A percentile compares a stretch with the other conserved stretches of the same genome.
phyloP scores from a whole-genome alignment of 2,888 invertebrate genomes.

The Parapristionchus giblindavisi region DNA sequence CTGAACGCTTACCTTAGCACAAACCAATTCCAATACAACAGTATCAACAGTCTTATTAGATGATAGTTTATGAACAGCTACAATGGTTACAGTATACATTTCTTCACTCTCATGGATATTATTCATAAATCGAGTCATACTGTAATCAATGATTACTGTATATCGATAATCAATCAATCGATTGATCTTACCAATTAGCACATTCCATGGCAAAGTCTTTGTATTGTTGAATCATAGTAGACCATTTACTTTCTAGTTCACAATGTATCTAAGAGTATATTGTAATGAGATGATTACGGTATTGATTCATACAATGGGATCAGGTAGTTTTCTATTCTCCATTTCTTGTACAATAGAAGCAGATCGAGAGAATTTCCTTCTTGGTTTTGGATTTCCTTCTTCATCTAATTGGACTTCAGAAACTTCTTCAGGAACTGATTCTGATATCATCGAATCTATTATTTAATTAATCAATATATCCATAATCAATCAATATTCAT shows the following conservation, averaged over 20 bases:
- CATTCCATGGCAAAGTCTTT: conserved; percentile 54
- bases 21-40: conserved; percentile 26
- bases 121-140: conserved; percentile 57
- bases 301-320: conserved; percentile 40
- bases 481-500: background rate
- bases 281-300: background rate
- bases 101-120: conserved; percentile 55
- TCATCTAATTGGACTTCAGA: conserved; percentile 19
- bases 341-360: conserved; percentile 61
- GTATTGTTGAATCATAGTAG: conserved; percentile 42
- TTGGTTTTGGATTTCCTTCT: conserved; percentile 7
- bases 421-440: background rate
- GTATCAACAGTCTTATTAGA: conserved; percentile 25
- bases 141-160: conserved; percentile 41
- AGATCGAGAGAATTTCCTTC: conserved; percentile 50
- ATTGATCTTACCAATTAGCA: conserved; percentile 47
- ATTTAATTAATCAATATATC: background rate
- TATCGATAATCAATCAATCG: background rate
- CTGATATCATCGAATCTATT: background rate
- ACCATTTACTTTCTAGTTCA: conserved; percentile 43
- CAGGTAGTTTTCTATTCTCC: conserved; percentile 57
- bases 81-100: conserved; percentile 49
- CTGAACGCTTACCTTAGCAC: conserved; percentile 29
- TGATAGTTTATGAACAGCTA: conserved; percentile 4
- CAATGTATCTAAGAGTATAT: conserved; percentile 10